Evolutionary conservation across 2,888 invertebrate genomes (phyloP).

Genomic region (Herminia tarsipennalis): DNA sequence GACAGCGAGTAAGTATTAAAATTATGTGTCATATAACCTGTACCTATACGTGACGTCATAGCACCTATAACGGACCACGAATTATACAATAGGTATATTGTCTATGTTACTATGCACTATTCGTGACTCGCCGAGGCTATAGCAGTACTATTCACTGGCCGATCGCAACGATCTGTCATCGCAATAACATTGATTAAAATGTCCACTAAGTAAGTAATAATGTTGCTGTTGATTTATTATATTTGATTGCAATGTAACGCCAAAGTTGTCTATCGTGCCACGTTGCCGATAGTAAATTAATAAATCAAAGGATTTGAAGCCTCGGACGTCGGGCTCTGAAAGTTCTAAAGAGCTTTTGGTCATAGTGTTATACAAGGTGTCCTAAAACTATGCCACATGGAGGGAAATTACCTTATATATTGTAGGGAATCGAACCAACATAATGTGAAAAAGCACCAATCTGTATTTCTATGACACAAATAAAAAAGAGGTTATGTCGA

Average conservation of each 20-base stretch:
- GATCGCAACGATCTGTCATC: constrained; percentile 69
- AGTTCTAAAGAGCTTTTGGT: constrained; percentile 7
- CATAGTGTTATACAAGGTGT: too few species aligned
- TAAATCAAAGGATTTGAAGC: constrained; percentile 15
- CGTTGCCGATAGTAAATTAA: constrained; percentile 39
- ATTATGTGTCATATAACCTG: constrained; percentile 1
- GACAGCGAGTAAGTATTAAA: neutral
- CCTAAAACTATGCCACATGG: too few species aligned
- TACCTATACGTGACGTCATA: constrained; percentile 33
- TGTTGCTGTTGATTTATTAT: constrained; percentile 72
- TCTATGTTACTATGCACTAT: constrained; percentile 24
- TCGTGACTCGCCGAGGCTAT: constrained; percentile 40
- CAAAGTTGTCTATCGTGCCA: constrained; percentile 44
- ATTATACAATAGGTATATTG: constrained; percentile 22
- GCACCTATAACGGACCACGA: constrained; percentile 19
- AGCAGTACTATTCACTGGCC: constrained; percentile 51
- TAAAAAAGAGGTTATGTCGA: too few species aligned
- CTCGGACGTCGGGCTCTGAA: constrained; percentile 4
- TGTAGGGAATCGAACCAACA: too few species aligned
- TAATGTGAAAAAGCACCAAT: too few species aligned
- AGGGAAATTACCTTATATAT: too few species aligned
- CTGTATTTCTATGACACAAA: too few species aligned
- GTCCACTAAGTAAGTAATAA: constrained; percentile 72
- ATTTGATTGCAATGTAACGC: constrained; percentile 57
- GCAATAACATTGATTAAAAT: constrained; percentile 71